Base-by-base conservation (phyloP, 2,797 vertebrate genomes). In the Sphenodon punctatus region DNA sequence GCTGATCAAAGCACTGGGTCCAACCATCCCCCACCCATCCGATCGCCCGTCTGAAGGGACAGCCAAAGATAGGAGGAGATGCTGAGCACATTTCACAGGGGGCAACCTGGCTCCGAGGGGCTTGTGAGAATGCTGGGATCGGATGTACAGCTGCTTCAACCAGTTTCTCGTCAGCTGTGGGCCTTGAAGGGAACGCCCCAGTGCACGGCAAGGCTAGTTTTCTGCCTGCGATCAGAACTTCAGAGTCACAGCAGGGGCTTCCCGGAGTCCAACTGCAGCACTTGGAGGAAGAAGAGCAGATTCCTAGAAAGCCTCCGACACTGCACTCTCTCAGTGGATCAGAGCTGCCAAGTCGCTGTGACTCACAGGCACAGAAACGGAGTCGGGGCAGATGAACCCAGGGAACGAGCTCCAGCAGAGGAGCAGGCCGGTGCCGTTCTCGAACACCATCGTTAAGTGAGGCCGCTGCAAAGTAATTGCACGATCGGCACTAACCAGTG, bases 161-260 rank as follows among this genome's bases (percentile, higher is more conserved):
- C 36, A 32, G 27, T 22, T 42, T 59, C 7, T 56, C 0, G 0
- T 0, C 1, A 13, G 36, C 10, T 1, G 0, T 16, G 27, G n/a
- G 17, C 55, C 45, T 22, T 1, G 1, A 68, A 72, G 22, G 6
- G n/a, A 73, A 19, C 41, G 73, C 25, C 13, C 16, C 0, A 0
- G 7, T 0, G 0, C 0, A 1, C 7, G 0, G 0, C 9, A 22
- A 16, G 2, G 0, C 19, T 74, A 0, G 0, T 2, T 80, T 20
- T 19, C 19, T 36, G 14, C 61, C 55, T 41, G 46, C 19, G 78
- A 22, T 53, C 58, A 22, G 61, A 45, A 82, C 66, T 55, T 70
- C 38, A 82, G 34, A 81, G 43, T 64, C 82, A 79, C 79, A 82
- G 49, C 51, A 70, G 74, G 74, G n/a, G 34, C 8, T 83, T 63